Percentiles rank a stretch among this genome's conserved stretches.
phyloP scores from a whole-genome alignment of 2,113 vertebrate genomes.

The Rhegmatorhina hoffmannsi region DNA sequence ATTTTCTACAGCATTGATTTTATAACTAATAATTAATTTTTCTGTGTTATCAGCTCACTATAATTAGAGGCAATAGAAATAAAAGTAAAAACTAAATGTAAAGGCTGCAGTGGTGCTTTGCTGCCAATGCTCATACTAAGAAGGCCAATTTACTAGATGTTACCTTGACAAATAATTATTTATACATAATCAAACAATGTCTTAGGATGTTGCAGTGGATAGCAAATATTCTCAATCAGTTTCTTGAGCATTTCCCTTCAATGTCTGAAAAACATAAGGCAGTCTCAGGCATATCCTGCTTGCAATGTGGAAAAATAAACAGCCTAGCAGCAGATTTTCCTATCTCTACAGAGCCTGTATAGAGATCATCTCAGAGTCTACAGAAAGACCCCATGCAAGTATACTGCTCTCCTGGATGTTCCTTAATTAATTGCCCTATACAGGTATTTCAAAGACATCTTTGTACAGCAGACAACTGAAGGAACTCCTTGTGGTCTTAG shows the following conservation, averaged over 20 bases:
- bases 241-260: neutral
- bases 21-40: neutral
- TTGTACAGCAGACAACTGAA: neutral
- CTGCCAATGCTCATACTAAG: neutral
- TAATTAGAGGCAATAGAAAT: neutral
- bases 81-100: conserved; percentile 16
- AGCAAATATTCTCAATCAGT: neutral
- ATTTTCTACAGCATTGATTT: conserved; percentile 4
- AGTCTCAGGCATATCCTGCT: neutral
- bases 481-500: neutral
- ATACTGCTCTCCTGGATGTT: neutral
- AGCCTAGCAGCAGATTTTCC: neutral
- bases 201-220: neutral
- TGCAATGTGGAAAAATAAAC: neutral
- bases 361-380: neutral
- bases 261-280: neutral
- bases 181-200: neutral
- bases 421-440: neutral
- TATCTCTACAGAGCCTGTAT: neutral
- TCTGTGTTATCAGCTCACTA: neutral
- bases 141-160: neutral
- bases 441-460: neutral
- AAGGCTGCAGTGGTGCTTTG: neutral
- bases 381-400: neutral
- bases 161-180: conserved; percentile 11